A percentile compares a stretch with the other conserved stretches of the same genome.
Evolutionary conservation across 2,888 invertebrate species (phyloP).

Genomic region (Ormia ochracea): DNA sequence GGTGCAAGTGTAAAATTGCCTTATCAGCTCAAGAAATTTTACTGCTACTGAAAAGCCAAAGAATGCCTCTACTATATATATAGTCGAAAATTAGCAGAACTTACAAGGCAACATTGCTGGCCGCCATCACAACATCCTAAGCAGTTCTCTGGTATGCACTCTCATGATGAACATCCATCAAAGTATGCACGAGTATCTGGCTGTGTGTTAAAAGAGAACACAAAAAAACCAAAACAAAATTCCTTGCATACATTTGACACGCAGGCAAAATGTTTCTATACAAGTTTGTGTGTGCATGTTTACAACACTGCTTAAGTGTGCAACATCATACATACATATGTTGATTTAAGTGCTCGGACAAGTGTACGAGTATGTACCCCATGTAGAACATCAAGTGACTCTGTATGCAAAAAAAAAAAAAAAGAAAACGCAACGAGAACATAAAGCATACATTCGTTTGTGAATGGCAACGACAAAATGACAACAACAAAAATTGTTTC

Average conservation of each 20-base stretch:
- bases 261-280: conserved; percentile 37
- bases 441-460: not conserved
- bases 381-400: conserved; percentile 63
- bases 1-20: no score
- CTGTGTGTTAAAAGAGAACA: not conserved
- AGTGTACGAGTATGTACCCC: conserved; percentile 57
- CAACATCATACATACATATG: conserved; percentile 56
- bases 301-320: conserved; percentile 43
- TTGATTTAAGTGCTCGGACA: conserved; percentile 59
- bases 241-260: conserved; percentile 46
- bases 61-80: no score
- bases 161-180: conserved; percentile 38
- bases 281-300: conserved; percentile 15
- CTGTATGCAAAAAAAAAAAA: conserved; percentile 22
- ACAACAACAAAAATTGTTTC: conserved; percentile 38
- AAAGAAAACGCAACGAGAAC: not conserved
- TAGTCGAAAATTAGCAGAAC: no score
- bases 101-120: no score
- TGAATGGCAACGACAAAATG: not conserved
- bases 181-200: not conserved
- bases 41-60: no score
- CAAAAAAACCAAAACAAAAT: conserved; percentile 23
- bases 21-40: no score
- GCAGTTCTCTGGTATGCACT: not conserved
- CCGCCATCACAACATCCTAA: no score